Evolutionary conservation across 2,888 invertebrate species (phyloP), one percentile per base, ranked within the genome.

Genomic region (Spodoptera littoralis): DNA sequence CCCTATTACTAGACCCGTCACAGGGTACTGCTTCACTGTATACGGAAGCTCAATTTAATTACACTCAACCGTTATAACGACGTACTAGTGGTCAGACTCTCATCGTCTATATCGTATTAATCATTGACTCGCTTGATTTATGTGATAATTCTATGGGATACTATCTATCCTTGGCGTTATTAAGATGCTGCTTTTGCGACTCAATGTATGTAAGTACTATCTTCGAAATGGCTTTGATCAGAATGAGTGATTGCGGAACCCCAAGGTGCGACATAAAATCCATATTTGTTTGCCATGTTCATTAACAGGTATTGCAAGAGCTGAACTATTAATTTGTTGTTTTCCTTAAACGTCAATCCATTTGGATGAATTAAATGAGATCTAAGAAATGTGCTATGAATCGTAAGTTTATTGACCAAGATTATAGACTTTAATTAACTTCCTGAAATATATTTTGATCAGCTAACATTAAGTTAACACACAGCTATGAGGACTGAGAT

Each of bases 1-100:
- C 70, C 71, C 73, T 56, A 83, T 84, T 77, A 79, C 80, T 47
- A 43, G 46, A 65, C 44, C 82, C 79, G 80, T 81, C 79, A 79
- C 60, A 75, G 70, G 65, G 77, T 57, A 65, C 63, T 68, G 67
- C 66, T 62, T 73, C 73, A 70, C 76, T 67, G 73, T 85, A 87
- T 80, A 90, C 93, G 92, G 93, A 93, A 93, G 93, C 90, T 86
- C 88, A 84, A 90, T 92, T 92, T 94, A 93, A 94, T 94, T 93
- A 93, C 88, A 86, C 84, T 82, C 79, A 80, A 88, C 93, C 92
- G 93, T 93, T 94, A 93, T 91, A 92, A 90, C 88, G 89, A 91
- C 87, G 72, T 57, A 63, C 57, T 60, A 90, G 84, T 84, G 88
- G 85, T 84, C 81, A 76, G 82, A 77, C 76, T 77, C 88, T 87